Percentiles rank a stretch among this genome's conserved stretches.
These are phyloP conservation scores for Heliconius hewitsoni DNA, from an alignment of 1,140 invertebrate species.

Conservation along the genomic window DNA sequence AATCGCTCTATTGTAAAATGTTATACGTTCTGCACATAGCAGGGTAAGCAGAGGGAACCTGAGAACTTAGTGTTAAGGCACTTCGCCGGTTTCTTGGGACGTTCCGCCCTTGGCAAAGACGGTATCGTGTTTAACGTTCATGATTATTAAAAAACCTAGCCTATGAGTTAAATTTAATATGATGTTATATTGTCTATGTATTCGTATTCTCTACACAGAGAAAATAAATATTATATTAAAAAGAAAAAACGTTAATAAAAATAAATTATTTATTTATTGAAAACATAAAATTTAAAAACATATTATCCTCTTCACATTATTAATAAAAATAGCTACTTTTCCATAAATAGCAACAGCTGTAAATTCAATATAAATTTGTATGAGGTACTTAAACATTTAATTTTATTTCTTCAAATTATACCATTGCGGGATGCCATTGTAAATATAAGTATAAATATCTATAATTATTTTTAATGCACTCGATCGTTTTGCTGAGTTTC, in stretches of 20 bases:
- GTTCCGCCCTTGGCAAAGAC: no score
- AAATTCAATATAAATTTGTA: conserved; percentile 14
- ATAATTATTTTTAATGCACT: conserved; percentile 11
- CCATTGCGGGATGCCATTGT: conserved; percentile 5
- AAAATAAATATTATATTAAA: not conserved
- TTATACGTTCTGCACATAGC: no score
- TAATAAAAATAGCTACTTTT: conserved; percentile 3
- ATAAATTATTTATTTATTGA: not conserved
- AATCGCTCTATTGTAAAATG: no score
- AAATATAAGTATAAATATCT: conserved; percentile 5
- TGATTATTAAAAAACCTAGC: no score
- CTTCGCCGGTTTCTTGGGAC: no score
- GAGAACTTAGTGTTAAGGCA: no score
- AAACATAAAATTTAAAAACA: not conserved
- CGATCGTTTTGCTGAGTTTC: conserved; percentile 20
- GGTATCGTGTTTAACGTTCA: no score
- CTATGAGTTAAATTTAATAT: no score
- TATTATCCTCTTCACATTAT: not conserved
- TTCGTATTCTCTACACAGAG: no score
- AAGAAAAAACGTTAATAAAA: not conserved
- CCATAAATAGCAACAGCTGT: conserved; percentile 1
- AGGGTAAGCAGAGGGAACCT: no score
- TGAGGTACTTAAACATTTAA: conserved; percentile 22
- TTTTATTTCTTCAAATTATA: conserved; percentile 21
- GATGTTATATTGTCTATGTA: no score